Conservation (phyloP, 2,113 vertebrate species). For the pig (Sus scrofa) region T2T-Sscrofa CM000812.6:57314501-57315000, state of each 20-base stretch:
- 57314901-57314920: neutral
- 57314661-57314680: neutral
- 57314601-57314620: constrained; percentile 69
- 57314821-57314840: neutral
- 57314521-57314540: constrained; percentile 85
- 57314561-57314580: constrained; percentile 71
- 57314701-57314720: neutral
- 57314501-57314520: constrained; percentile 86
- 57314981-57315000: neutral
- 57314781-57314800: neutral
- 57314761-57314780: fast-evolving
- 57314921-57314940: neutral
- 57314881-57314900: neutral
- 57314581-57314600: constrained; percentile 71
- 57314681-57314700: neutral
- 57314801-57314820: neutral
- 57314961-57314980: neutral
- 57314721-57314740: fast-evolving
- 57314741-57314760: too few relatives aligned
- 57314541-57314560: constrained; percentile 88
- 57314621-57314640: constrained; percentile 32
- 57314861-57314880: neutral
- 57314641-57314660: neutral
- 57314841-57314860: neutral
- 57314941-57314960: neutral